These are phyloP conservation scores for Pluvialis apricaria DNA, from an alignment of 2,113 vertebrate genomes.

Conservation along the genomic window DNA sequence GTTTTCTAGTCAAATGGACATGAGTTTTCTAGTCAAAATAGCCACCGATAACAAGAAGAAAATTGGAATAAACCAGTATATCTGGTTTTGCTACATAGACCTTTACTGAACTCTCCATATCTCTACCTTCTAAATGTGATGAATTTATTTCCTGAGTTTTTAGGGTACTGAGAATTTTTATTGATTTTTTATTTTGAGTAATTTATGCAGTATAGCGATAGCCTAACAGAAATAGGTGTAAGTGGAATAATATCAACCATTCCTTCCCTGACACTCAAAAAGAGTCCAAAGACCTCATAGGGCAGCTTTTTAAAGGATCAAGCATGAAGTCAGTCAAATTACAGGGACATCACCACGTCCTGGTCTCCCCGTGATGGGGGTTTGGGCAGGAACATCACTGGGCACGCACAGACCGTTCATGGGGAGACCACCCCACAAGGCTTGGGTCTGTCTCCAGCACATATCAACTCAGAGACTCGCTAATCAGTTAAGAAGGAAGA, in stretches of 20 bases:
- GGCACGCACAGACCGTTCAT: neutral
- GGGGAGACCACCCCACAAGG: neutral
- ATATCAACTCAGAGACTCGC: neutral
- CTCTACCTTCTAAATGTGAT: neutral
- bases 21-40: neutral
- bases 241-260: neutral
- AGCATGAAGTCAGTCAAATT: neutral
- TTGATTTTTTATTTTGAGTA: neutral
- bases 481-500: neutral
- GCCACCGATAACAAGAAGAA: neutral
- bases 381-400: accelerated
- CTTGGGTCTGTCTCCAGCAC: neutral
- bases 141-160: neutral
- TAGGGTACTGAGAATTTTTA: neutral
- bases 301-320: neutral
- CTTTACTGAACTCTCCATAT: neutral
- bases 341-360: accelerated
- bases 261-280: neutral
- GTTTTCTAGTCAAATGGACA: neutral
- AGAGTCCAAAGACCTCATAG: neutral
- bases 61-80: neutral
- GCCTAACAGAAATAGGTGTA: neutral
- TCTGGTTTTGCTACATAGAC: neutral
- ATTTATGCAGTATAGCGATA: neutral
- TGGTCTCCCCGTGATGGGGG: accelerated